Evolutionary conservation across 2,888 invertebrate species (phyloP), one percentile per base, ranked within the genome.

Genomic region (Lasioglossum pauxillum): DNA sequence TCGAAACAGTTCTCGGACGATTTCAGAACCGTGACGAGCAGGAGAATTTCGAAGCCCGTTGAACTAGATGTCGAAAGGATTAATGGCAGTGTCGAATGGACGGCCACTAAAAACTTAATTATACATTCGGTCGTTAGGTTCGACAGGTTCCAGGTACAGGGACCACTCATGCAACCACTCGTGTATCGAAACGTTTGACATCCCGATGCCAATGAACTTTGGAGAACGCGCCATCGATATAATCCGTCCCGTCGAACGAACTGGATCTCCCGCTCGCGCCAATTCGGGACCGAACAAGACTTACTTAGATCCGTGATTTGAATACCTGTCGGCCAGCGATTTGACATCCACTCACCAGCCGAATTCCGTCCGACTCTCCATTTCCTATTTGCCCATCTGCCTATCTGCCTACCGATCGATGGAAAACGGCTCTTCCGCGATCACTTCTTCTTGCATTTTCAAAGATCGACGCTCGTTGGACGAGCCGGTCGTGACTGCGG

Each of bases 151-250:
- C 71, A 44, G n/a, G 72, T 53, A 79, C 41, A 72, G 77, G 41
- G 41, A 71, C 71, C 71, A 83, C 57, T 44, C 53, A n/a, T 41
- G 72, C 71, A 78, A 73, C 77, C n/a, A 1, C n/a, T 57, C 57
- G 57, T 73, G 76, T 76, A 78, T 82, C 75, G 75, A 75, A 64
- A 76, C 64, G 75, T 57, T 80, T 73, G 49, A 75, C 86, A 75
- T 75, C 75, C 46, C 78, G 86, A 78, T 86, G 86, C 53, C 86
- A 86, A 82, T 86, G 86, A 86, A 86, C 86, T 57, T 78, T 38
- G 44, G 64, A 60, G n/a, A 23, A 57, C 74, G 7, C 41, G 71
- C 23, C 76, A 16, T 49, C 57, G 19, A 35, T 80, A 77, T 53
- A 53, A 53, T 53, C 49, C 23, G 85, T 85, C 74, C 31, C 16